Percentiles rank a stretch among this genome's conserved stretches.
Evolutionary conservation across 2,113 vertebrate genomes (phyloP).

Genomic region (Oriolus oriolus): DNA sequence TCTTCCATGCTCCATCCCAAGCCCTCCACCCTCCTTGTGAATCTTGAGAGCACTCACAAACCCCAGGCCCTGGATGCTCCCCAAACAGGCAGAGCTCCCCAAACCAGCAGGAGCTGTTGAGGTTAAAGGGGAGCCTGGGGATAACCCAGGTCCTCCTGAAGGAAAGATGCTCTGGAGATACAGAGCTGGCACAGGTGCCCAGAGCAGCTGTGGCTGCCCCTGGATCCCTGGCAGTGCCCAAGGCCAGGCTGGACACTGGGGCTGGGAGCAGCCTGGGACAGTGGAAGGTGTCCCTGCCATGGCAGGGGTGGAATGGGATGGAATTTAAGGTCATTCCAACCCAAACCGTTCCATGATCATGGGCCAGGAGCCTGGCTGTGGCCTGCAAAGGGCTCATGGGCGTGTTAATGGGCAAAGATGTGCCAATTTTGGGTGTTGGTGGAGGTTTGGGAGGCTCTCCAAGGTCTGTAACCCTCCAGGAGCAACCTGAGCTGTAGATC

Average conservation of each 20-base stretch:
- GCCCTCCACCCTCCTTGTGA: background rate
- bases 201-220: too few relatives aligned
- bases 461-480: background rate
- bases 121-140: too few relatives aligned
- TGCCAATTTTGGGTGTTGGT: background rate
- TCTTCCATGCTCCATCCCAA: background rate
- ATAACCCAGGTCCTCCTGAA: too few relatives aligned
- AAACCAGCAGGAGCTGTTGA: too few relatives aligned
- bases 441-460: background rate
- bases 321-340: background rate
- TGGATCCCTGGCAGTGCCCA: too few relatives aligned
- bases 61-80: accelerated
- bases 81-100: too few relatives aligned
- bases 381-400: accelerated
- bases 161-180: too few relatives aligned
- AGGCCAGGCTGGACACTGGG: background rate
- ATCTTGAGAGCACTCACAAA: background rate
- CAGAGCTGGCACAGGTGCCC: too few relatives aligned
- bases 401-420: background rate
- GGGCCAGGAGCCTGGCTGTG: background rate
- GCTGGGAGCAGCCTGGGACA: background rate
- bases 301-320: background rate
- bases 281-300: background rate
- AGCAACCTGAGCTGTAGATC: background rate
- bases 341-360: background rate